A percentile compares a stretch with the other conserved stretches of the same genome.
Evolutionary conservation across 2,888 invertebrate genomes (phyloP).

Genomic region (Eristalis intricaria): DNA sequence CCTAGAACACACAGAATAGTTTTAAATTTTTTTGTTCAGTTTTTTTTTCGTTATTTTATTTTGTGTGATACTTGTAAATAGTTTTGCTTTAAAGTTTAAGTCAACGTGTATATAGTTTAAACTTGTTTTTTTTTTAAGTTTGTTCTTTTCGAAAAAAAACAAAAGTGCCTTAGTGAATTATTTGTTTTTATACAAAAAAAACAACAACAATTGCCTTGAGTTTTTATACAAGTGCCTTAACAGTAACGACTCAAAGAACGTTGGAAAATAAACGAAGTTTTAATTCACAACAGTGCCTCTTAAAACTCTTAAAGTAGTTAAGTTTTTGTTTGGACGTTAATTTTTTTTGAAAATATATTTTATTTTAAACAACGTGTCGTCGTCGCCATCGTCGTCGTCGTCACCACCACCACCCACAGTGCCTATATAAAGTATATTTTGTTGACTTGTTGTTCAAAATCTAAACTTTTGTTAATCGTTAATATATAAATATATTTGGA

Average conservation of each 20-base stretch:
- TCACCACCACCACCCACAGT: constrained; percentile 27
- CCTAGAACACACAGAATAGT: constrained; percentile 62
- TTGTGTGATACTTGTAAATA: constrained; percentile 61
- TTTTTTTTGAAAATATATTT: constrained; percentile 2
- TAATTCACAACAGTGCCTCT: constrained; percentile 70
- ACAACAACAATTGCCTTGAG: constrained; percentile 33
- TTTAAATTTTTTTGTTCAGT: constrained; percentile 22
- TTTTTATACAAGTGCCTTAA: constrained; percentile 63
- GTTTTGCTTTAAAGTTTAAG: constrained; percentile 16
- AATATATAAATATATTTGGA: constrained; percentile 26
- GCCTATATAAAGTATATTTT: constrained; percentile 52
- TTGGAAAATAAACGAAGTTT: constrained; percentile 42
- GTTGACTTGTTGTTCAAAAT: constrained; percentile 50
- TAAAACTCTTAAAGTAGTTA: constrained; percentile 59
- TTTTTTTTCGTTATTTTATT: constrained; percentile 5
- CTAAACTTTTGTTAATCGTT: constrained; percentile 52
- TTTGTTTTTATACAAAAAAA: not conserved
- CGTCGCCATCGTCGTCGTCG: not conserved
- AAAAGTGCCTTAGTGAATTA: constrained; percentile 63
- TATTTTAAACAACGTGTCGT: constrained; percentile 40
- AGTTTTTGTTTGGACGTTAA: constrained; percentile 51
- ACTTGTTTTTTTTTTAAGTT: constrained; percentile 25
- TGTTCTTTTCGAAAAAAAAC: constrained; percentile 15
- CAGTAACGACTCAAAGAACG: constrained; percentile 64
- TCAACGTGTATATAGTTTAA: constrained; percentile 28